These are phyloP conservation scores for Magallana gigas DNA, from an alignment of 1,140 invertebrate species.

Conservation along the genomic window DNA sequence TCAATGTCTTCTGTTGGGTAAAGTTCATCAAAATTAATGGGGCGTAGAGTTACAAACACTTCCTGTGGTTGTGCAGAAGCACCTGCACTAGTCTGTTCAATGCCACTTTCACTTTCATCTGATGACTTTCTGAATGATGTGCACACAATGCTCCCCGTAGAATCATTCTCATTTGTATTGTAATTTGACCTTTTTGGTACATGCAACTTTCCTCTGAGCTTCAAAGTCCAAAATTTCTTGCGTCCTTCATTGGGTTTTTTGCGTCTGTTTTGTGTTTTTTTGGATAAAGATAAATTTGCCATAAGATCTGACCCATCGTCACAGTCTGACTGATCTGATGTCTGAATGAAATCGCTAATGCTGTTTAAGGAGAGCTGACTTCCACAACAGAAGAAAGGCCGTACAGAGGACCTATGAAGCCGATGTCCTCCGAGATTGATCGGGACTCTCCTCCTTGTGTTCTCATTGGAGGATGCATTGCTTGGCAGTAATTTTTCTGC, in stretches of 20 bases:
- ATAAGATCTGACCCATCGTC: slow-evolving; percentile 58
- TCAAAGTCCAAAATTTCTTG: slow-evolving; percentile 73
- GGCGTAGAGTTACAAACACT: slow-evolving; percentile 44
- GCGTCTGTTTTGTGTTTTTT: slow-evolving; percentile 41
- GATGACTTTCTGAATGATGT: slow-evolving; percentile 56
- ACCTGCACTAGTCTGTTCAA: background rate
- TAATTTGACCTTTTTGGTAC: slow-evolving; percentile 54
- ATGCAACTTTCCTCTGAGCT: slow-evolving; percentile 64
- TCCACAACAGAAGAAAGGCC: slow-evolving; percentile 77
- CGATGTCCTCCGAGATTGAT: slow-evolving; percentile 42
- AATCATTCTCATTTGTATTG: slow-evolving; percentile 46
- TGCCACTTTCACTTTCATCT: slow-evolving; percentile 25
- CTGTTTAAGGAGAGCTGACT: slow-evolving; percentile 75
- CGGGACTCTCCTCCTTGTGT: background rate
- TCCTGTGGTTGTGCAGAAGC: slow-evolving; percentile 14
- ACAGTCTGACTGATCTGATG: slow-evolving; percentile 62
- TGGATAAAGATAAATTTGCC: slow-evolving; percentile 40
- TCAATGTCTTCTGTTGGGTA: slow-evolving; percentile 85
- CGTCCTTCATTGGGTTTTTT: slow-evolving; percentile 50
- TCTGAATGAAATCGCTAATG: slow-evolving; percentile 56
- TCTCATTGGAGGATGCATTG: background rate
- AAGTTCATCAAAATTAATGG: slow-evolving; percentile 65
- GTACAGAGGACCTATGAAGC: slow-evolving; percentile 70
- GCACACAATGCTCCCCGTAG: slow-evolving; percentile 53
- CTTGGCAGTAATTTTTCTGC: slow-evolving; percentile 11